These are phyloP conservation scores for Abramis brama DNA, from an alignment of 2,113 vertebrate species.

Conservation along the genomic window DNA sequence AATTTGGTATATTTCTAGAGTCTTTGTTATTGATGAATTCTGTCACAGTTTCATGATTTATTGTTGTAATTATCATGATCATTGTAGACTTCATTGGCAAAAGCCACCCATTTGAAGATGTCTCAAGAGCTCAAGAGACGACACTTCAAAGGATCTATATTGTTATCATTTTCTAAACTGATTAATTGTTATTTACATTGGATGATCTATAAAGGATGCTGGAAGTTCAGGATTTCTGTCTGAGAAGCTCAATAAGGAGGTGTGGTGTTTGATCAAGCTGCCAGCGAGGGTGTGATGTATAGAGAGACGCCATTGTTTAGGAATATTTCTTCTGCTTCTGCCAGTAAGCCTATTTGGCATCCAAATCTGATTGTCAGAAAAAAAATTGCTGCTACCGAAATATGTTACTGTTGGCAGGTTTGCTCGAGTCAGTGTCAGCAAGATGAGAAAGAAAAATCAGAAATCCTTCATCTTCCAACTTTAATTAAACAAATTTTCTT, in stretches of 20 bases:
- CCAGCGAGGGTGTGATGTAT: slow-evolving; percentile 24
- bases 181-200: slow-evolving; percentile 46
- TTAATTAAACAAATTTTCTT: not conserved
- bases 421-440: not conserved
- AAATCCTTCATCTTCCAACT: not conserved
- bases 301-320: slow-evolving; percentile 43
- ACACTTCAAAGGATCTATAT: slow-evolving; percentile 30
- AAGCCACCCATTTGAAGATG: not conserved
- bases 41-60: not conserved
- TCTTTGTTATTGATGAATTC: slow-evolving; percentile 2
- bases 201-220: slow-evolving; percentile 40
- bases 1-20: not conserved
- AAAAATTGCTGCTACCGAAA: slow-evolving; percentile 33
- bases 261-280: slow-evolving; percentile 42
- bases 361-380: not conserved
- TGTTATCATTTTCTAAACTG: slow-evolving; percentile 30
- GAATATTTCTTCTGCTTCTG: slow-evolving; percentile 21
- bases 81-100: slow-evolving; percentile 1
- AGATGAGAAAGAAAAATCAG: not conserved
- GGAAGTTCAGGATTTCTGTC: slow-evolving; percentile 34
- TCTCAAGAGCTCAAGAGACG: not conserved
- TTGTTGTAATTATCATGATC: not conserved
- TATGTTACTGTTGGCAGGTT: slow-evolving; percentile 46
- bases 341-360: slow-evolving; percentile 45
- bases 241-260: slow-evolving; percentile 6